Evolutionary conservation across 2,888 invertebrate species (phyloP), one percentile per base, ranked within the genome.

Genomic region (Thecocarcelia acutangulata): DNA sequence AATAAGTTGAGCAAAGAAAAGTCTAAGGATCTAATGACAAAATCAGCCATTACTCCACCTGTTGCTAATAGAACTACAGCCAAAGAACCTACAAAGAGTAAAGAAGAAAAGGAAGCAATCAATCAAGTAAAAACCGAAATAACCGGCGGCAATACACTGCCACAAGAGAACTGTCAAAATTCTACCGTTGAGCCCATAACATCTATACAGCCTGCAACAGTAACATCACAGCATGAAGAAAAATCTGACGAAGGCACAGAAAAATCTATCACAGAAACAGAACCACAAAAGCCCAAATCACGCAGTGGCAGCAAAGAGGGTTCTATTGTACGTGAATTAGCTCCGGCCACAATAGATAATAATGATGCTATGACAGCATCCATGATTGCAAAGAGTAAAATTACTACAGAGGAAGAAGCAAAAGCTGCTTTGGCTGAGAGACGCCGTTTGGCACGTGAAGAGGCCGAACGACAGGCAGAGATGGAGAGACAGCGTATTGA

Each of bases 401-500:
- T 97, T 85, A 96, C 95, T 11, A 97, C 97, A 2, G 97, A 97
- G 91, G 97, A 97, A 90, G 94, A 97, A 90, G 98, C 98, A 9
- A 98, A 97, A 91, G 97, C 97, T 17, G 97, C 97, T 73, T 92
- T 98, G 74, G 97, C 98, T 0, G 98, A 98, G 92, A 93, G 97
- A 82, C 92, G 98, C 84, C 93, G 97, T 77, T 92, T 96, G 80
- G 97, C 97, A 12, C 91, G 98, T 17, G 98, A 97, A 91, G 97
- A 97, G 90, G 96, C 97, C 12, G 98, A 98, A 92, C 91, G 94
- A 79, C 96, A 97, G 91, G 97, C 97, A 1, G 97, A 97, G 90
- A 91, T 95, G 63, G 97, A 97, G 91, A 92, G 96, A 85, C 93
- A 93, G 86, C 93, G 93, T 84, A 90, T 93, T 84, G 95, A 96